Base-by-base conservation (phyloP, 2,797 vertebrate genomes). In the Crenichthys baileyi region DNA sequence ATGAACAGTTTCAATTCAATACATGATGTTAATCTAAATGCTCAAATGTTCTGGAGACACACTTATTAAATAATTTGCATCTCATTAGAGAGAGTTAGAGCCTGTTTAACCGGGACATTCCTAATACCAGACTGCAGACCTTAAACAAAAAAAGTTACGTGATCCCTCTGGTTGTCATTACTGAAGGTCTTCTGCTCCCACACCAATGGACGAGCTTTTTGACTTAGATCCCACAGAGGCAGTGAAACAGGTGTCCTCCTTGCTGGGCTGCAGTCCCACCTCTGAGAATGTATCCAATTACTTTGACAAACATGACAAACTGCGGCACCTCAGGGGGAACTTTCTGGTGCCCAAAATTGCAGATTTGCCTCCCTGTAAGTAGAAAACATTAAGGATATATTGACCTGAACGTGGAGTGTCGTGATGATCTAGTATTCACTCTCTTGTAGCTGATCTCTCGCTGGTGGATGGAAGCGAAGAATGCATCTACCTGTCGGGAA, bases 341-440 rank as follows among this genome's bases (percentile, higher is more conserved):
- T 99, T 99, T 89, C 85, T 87, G 48, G 46, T 98, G 58, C 98
- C 98, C 1, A 97, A 95, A 95, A 90, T 96, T 11, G 92, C 93
- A 41, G 96, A 98, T 79, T 90, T 99, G 53, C 96, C 97, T 82
- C 88, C 89, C 41, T 95, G 98, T 99, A 90, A 97, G 97, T 94
- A 18, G 53, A 61, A 29, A 24, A 29, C 22, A 0, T 46, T 36
- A 1, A 39, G 4, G 68, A 41, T 36, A 5, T 2, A 1, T 4
- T 5, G 16, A 29, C 11, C 24, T 41, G 29, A 72, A 8, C 15
- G 2, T 44, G 13, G n/a, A 74, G 1, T 39, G 7, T 2, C 4
- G 13, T 41, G 22, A 22, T n/a, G 36, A 56, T 73, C 39, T 39
- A 56, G 5, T 56, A 36, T 73, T 5, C 22, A 0, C 11, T 71